Evolutionary conservation across 2,113 vertebrate species (phyloP).

Genomic region (Octodon degus): DNA sequence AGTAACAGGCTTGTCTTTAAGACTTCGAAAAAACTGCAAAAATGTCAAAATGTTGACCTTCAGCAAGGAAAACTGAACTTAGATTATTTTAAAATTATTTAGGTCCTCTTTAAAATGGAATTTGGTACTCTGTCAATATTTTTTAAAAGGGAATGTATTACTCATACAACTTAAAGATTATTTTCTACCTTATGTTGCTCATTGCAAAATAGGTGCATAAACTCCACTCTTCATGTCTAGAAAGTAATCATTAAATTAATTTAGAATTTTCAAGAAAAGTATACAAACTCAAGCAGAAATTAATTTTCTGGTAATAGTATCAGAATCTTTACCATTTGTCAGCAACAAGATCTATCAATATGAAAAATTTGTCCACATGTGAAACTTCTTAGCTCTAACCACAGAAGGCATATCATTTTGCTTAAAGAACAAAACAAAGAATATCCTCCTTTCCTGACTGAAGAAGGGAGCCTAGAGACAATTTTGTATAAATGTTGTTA

Average conservation of each 20-base stretch:
- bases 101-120: not conserved
- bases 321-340: not conserved
- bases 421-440: not conserved
- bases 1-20: not conserved
- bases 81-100: constrained; percentile 32
- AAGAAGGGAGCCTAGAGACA: not conserved
- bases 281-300: not conserved
- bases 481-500: not conserved
- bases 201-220: not conserved
- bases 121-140: constrained; percentile 16
- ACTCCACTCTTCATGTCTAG: not conserved
- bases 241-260: constrained; percentile 22
- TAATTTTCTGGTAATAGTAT: not conserved
- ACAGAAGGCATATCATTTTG: not conserved
- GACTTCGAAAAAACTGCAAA: constrained; percentile 25
- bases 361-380: not conserved
- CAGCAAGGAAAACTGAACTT: constrained; percentile 1
- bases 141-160: not conserved
- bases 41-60: constrained; percentile 35
- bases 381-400: not conserved
- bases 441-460: not conserved
- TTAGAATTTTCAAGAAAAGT: not conserved
- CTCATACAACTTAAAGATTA: constrained; percentile 14
- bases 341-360: not conserved
- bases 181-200: not conserved